phyloP scores from a whole-genome alignment of 2,888 invertebrate species.

The Cerastis leucographa region DNA sequence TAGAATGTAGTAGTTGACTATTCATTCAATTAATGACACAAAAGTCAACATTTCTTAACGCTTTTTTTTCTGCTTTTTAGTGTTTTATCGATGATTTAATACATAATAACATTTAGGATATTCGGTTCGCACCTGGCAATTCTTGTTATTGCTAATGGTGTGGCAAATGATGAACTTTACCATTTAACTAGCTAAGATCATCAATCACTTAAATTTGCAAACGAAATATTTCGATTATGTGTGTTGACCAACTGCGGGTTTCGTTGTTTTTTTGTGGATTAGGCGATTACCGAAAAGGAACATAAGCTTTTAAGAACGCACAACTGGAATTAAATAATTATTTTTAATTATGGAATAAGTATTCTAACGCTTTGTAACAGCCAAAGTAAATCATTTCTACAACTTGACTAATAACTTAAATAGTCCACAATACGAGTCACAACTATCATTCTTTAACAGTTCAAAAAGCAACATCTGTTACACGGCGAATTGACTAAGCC shows the following conservation, averaged over 20 bases:
- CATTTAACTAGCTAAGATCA: slow-evolving; percentile 25
- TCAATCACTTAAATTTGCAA: slow-evolving; percentile 31
- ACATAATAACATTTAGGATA: slow-evolving; percentile 7
- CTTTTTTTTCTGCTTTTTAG: not conserved
- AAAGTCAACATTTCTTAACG: not conserved
- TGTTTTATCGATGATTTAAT: not conserved
- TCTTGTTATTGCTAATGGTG: not conserved
- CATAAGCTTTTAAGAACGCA: not conserved
- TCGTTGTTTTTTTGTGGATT: slow-evolving; percentile 12
- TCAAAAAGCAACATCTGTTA: too few species aligned
- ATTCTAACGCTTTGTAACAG: too few species aligned
- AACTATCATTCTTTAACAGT: too few species aligned
- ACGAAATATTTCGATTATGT: not conserved
- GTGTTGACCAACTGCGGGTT: slow-evolving; percentile 3
- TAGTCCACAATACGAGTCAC: too few species aligned
- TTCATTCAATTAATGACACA: slow-evolving; percentile 5
- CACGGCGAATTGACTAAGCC: too few species aligned
- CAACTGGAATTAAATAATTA: too few species aligned
- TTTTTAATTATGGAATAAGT: too few species aligned
- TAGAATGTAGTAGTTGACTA: not conserved
- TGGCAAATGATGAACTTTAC: slow-evolving; percentile 12
- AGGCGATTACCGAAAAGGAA: not conserved
- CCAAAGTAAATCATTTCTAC: too few species aligned
- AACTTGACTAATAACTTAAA: too few species aligned
- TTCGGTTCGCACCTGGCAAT: not conserved